phyloP scores from a whole-genome alignment of 2,888 invertebrate species.

The Drosophila helvetica region DNA sequence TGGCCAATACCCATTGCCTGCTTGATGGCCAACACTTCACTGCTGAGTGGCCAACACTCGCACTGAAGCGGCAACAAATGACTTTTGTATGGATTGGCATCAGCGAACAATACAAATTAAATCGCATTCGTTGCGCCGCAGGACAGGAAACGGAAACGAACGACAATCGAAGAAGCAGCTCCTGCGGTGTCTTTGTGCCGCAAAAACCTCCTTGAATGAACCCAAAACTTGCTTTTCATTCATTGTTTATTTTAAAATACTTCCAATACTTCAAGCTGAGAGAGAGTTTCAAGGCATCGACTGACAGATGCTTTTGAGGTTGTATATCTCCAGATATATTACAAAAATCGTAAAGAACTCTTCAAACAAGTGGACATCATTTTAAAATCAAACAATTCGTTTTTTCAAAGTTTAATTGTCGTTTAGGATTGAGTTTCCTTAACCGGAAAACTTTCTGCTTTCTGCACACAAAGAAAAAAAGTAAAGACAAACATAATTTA shows the following conservation, averaged over 20 bases:
- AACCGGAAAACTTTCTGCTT: not conserved
- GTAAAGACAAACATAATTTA: not conserved
- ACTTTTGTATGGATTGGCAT: constrained; percentile 65
- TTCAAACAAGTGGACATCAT: not conserved
- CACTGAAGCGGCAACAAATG: constrained; percentile 43
- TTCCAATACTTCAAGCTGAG: constrained; percentile 42
- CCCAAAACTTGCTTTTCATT: constrained; percentile 48
- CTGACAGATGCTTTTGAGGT: not conserved
- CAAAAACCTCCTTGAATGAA: constrained; percentile 62
- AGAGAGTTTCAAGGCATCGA: not conserved
- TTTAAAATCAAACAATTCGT: constrained; percentile 36
- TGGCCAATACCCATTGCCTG: constrained; percentile 36
- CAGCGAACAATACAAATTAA: constrained; percentile 68
- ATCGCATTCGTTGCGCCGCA: constrained; percentile 68
- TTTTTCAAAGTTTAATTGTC: constrained; percentile 50
- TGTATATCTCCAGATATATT: not conserved
- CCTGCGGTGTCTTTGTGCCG: constrained; percentile 59
- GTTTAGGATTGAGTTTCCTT: constrained; percentile 20
- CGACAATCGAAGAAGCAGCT: constrained; percentile 37
- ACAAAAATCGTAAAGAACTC: not conserved
- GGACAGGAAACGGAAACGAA: constrained; percentile 75
- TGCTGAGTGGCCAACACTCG: constrained; percentile 59
- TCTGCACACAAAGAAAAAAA: not conserved
- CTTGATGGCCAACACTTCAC: constrained; percentile 53
- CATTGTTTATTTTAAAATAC: constrained; percentile 16